These are phyloP conservation scores for Drosophila teissieri DNA, from an alignment of 1,140 invertebrate genomes.

Conservation along the genomic window DNA sequence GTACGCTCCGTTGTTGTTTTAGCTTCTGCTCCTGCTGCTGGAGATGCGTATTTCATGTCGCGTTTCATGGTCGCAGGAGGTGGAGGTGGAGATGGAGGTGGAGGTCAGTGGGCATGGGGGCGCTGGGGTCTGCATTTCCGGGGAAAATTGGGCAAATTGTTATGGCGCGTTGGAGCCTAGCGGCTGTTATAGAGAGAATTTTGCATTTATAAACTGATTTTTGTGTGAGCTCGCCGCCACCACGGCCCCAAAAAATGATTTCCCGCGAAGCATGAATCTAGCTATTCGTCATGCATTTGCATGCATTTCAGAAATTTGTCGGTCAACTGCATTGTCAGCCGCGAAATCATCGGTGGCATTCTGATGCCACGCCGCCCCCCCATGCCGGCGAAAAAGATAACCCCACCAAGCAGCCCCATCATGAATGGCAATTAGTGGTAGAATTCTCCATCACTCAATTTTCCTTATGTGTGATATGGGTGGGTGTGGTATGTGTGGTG, in stretches of 20 bases:
- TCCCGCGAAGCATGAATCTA: constrained; percentile 18
- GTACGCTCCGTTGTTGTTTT: constrained; percentile 47
- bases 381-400: not conserved
- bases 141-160: constrained; percentile 56
- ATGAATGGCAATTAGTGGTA: constrained; percentile 43
- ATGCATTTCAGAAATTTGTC: constrained; percentile 56
- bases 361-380: not conserved
- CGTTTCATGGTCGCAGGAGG: constrained; percentile 17
- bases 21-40: constrained; percentile 24
- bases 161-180: constrained; percentile 50
- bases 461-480: constrained; percentile 13
- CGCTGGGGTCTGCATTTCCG: constrained; percentile 20
- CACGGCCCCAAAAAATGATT: constrained; percentile 27
- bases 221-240: constrained; percentile 36
- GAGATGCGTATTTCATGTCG: constrained; percentile 40
- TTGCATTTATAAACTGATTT: constrained; percentile 79
- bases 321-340: constrained; percentile 48
- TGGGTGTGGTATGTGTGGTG: no score
- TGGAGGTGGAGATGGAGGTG: no score
- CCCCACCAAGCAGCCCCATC: not conserved
- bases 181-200: constrained; percentile 76
- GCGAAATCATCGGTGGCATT: constrained; percentile 8
- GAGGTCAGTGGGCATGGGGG: not conserved
- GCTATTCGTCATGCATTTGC: constrained; percentile 55
- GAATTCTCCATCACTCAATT: constrained; percentile 24